phyloP scores from a whole-genome alignment of 2,797 vertebrate genomes.

The Sebastes glaucus region DNA sequence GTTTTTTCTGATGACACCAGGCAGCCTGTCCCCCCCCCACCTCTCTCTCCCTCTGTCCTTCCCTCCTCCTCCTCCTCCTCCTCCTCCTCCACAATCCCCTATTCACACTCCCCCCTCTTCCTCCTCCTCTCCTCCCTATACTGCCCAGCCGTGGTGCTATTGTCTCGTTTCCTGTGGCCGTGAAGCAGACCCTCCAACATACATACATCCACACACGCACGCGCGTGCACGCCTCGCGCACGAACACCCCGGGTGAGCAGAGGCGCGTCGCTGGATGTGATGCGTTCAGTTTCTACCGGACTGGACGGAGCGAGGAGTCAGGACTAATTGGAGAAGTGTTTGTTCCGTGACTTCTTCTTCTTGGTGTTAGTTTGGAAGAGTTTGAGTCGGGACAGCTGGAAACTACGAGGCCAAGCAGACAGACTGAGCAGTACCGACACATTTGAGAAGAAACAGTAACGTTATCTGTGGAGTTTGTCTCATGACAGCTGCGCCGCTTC shows the following conservation, averaged over 20 bases:
- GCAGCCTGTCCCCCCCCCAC: neutral
- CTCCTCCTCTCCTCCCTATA: neutral
- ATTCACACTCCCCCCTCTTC: conserved; percentile 13
- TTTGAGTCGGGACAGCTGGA: neutral
- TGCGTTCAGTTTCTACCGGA: neutral
- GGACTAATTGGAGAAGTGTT: conserved; percentile 4
- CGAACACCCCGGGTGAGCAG: neutral
- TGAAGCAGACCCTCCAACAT: conserved; percentile 12
- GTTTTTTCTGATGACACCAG: conserved; percentile 33
- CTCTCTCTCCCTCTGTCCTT: neutral
- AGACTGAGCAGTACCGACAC: neutral
- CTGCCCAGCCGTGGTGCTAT: conserved; percentile 67
- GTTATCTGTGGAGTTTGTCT: conserved; percentile 14
- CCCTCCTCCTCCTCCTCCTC: conserved; percentile 6
- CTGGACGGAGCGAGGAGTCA: neutral
- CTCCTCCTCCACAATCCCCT: conserved; percentile 7
- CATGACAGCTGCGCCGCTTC: conserved; percentile 62
- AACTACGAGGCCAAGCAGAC: neutral
- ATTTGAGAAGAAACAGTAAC: neutral
- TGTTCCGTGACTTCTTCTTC: neutral
- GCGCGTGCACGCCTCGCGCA: neutral
- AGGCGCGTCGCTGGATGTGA: conserved; percentile 26
- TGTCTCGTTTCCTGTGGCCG: conserved; percentile 77
- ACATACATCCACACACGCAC: neutral
- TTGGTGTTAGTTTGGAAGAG: neutral